A percentile compares a stretch with the other conserved stretches of the same genome.
phyloP scores from a whole-genome alignment of 2,888 invertebrate species.

The Mesorhabditis belari region DNA sequence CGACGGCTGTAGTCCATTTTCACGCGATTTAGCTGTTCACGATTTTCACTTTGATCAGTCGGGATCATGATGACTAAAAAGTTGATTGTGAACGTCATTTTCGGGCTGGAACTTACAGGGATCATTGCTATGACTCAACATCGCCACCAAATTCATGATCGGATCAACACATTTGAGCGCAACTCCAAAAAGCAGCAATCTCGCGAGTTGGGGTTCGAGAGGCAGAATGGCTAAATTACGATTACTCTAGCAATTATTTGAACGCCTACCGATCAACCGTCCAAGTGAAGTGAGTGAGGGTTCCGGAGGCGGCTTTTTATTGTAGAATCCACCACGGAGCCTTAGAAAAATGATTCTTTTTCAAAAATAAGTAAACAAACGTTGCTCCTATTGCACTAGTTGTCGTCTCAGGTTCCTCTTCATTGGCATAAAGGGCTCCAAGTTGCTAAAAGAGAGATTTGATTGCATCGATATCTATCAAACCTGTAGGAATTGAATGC shows the following conservation, averaged over 20 bases:
- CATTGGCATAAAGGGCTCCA: slow-evolving; percentile 37
- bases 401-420: slow-evolving; percentile 3
- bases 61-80: slow-evolving; percentile 54
- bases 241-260: neutral
- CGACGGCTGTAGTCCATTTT: slow-evolving; percentile 70
- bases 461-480: neutral
- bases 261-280: slow-evolving; percentile 63
- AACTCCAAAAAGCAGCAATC: slow-evolving; percentile 81
- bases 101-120: slow-evolving; percentile 56
- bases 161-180: slow-evolving; percentile 88
- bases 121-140: slow-evolving; percentile 71
- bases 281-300: slow-evolving; percentile 45
- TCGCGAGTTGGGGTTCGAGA: slow-evolving; percentile 75
- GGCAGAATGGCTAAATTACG: slow-evolving; percentile 71
- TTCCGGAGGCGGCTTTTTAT: slow-evolving; percentile 15
- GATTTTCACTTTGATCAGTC: slow-evolving; percentile 9
- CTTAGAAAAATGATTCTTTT: neutral
- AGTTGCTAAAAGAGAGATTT: slow-evolving; percentile 23
- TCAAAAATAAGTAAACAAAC: neutral
- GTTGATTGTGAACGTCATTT: neutral
- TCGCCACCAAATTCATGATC: slow-evolving; percentile 79
- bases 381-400: neutral
- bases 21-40: slow-evolving; percentile 59
- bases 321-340: neutral
- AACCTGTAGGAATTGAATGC: slow-evolving; percentile 63